These are phyloP conservation scores for Xerus inauris DNA, from an alignment of 2,113 vertebrate genomes.

Conservation along the genomic window DNA sequence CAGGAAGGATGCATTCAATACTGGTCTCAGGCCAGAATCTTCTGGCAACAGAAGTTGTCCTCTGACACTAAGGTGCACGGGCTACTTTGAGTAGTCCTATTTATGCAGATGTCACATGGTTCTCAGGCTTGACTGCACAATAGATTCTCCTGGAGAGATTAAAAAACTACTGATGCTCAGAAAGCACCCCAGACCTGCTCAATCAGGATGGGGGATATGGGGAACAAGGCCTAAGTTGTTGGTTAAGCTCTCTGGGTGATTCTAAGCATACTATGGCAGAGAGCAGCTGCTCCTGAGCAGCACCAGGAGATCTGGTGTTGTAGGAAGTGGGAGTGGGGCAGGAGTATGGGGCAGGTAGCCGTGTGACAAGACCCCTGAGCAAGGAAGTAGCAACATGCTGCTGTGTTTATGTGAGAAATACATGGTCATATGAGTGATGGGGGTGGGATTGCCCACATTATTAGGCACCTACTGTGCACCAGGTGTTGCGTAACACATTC, in stretches of 20 bases:
- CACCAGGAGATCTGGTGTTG: fast-evolving
- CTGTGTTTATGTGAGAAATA: neutral
- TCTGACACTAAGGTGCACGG: neutral
- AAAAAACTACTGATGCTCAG: neutral
- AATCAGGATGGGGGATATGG: neutral
- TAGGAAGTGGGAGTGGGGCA: too few species aligned
- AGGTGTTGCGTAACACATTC: fast-evolving
- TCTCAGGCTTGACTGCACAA: neutral
- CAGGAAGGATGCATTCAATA: neutral
- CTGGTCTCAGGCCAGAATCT: neutral
- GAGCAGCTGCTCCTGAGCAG: fast-evolving
- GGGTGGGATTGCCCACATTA: fast-evolving
- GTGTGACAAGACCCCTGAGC: neutral
- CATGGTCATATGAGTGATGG: neutral
- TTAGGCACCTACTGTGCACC: neutral
- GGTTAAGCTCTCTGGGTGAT: neutral
- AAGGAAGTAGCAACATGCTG: neutral
- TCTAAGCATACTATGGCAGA: fast-evolving
- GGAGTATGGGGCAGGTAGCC: neutral
- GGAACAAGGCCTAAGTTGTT: neutral
- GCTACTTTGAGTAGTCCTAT: neutral
- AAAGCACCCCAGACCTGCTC: neutral
- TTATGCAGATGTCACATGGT: fast-evolving
- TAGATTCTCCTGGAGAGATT: constrained; percentile 2
- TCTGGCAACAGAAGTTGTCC: neutral